Base-by-base conservation (phyloP, 2,113 vertebrate species). In the Ia io region DNA sequence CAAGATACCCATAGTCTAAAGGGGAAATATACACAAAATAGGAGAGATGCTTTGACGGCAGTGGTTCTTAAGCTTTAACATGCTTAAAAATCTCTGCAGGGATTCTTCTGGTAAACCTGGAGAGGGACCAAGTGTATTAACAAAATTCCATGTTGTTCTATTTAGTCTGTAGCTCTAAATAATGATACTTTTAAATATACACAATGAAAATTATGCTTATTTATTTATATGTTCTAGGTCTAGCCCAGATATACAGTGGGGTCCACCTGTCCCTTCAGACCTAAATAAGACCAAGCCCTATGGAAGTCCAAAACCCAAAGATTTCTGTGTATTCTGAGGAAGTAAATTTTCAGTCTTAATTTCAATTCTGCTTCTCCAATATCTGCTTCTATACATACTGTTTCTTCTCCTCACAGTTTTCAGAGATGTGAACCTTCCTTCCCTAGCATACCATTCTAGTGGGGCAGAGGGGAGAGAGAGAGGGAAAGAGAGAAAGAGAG, bases 11-110 rank as follows among this genome's bases (percentile, higher is more conserved):
- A 91, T 94, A 95, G 63, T 88, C 93, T 95, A 97, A 97, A 97
- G 94, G 44, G 88, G 94, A 96, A 97, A 95, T 95, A 91, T 49
- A 95, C 69, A 94, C 94, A 96, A 94, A 95, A 95, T 92, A 96
- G 63, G 49, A 96, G 69, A 93, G 61, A 90, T 71, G 49, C 40
- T 96, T 95, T 83, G 44, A 84, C 95, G 42, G 74, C 74, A 93
- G 23, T 76, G 10, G 30, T 79, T 95, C 88, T 96, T 95, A 92
- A 95, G 93, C 77, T 92, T 78, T 35, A 91, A 91, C 49, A 28
- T 83, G 11, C 91, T 63, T 70, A 92, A 90, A 89, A 95, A 91
- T 83, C 87, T 95, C 88, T 95, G 37, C 6, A 84, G 91, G 83
- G 93, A 86, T 67, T 88, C 67, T 63, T 94, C 78, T 51, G 35